These are phyloP conservation scores for Hestina assimilis DNA, from an alignment of 1,140 invertebrate genomes.

Conservation along the genomic window DNA sequence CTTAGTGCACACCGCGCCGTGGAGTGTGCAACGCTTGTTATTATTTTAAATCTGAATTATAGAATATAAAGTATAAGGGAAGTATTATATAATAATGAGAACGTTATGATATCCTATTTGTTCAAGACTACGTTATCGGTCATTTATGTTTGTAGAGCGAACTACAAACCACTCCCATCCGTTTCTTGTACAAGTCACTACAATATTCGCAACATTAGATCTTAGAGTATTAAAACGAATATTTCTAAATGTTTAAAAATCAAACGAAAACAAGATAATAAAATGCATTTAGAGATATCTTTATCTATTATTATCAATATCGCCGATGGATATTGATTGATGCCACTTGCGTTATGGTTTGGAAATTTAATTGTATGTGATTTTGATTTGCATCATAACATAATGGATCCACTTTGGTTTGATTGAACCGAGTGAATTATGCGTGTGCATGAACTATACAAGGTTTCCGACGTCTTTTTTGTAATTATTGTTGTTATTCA, in stretches of 20 bases:
- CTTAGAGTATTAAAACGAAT: background rate
- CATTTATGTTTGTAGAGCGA: slow-evolving; percentile 27
- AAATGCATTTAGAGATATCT: slow-evolving; percentile 5
- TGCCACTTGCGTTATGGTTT: background rate
- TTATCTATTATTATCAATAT: slow-evolving; percentile 4
- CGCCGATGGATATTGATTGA: slow-evolving; percentile 10
- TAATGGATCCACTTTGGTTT: slow-evolving; percentile 9
- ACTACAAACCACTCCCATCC: slow-evolving; percentile 36
- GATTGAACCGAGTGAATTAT: slow-evolving; percentile 1
- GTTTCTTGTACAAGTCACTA: slow-evolving; percentile 1
- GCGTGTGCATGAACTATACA: background rate
- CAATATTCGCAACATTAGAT: background rate
- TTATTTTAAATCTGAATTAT: too few species aligned
- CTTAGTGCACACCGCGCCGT: too few species aligned
- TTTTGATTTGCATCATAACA: slow-evolving; percentile 7
- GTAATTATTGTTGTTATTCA: background rate
- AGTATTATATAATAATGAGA: background rate
- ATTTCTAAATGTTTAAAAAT: background rate
- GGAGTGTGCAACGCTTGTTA: too few species aligned
- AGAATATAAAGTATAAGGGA: background rate
- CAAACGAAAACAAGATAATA: background rate
- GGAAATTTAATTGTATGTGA: slow-evolving; percentile 3
- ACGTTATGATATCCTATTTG: slow-evolving; percentile 12
- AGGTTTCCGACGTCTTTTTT: background rate
- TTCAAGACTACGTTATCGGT: slow-evolving; percentile 29